Conservation (phyloP, 1,140 invertebrate genomes). For the Polypedilum vanderplanki region DNA sequence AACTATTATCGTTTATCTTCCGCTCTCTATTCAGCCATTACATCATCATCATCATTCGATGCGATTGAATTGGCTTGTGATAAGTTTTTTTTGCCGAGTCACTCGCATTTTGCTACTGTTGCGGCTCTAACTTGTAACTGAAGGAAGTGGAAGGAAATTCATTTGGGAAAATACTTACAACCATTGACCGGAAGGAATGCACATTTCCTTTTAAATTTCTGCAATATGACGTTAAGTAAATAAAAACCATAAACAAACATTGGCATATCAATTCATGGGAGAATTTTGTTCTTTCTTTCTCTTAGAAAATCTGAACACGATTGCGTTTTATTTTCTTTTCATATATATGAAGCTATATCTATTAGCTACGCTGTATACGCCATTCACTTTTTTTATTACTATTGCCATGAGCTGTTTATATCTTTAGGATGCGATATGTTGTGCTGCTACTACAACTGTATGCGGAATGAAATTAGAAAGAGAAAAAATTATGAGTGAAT, state of each 20-base stretch:
- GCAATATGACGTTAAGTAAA: background rate
- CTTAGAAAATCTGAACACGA: conserved; percentile 15
- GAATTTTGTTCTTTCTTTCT: background rate
- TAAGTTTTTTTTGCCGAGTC: too few relatives aligned
- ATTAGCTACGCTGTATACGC: background rate
- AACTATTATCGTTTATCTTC: background rate
- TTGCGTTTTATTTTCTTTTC: conserved; percentile 20
- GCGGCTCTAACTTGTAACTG: too few relatives aligned
- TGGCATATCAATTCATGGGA: conserved; percentile 18
- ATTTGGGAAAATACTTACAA: background rate
- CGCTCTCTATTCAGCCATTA: background rate
- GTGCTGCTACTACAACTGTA: too few relatives aligned
- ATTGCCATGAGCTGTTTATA: too few relatives aligned
- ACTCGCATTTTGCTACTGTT: too few relatives aligned
- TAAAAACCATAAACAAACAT: background rate
- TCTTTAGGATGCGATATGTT: too few relatives aligned
- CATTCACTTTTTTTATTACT: too few relatives aligned
- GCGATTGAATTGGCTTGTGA: too few relatives aligned
- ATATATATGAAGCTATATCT: background rate
- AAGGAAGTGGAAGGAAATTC: conserved; percentile 3
- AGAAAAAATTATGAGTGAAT: conserved; percentile 2
- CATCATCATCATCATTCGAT: too few relatives aligned
- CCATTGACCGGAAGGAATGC: background rate
- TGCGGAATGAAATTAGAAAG: background rate
- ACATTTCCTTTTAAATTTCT: background rate